These are phyloP conservation scores for Nylanderia fulva DNA, from an alignment of 1,140 invertebrate species.

Conservation along the genomic window DNA sequence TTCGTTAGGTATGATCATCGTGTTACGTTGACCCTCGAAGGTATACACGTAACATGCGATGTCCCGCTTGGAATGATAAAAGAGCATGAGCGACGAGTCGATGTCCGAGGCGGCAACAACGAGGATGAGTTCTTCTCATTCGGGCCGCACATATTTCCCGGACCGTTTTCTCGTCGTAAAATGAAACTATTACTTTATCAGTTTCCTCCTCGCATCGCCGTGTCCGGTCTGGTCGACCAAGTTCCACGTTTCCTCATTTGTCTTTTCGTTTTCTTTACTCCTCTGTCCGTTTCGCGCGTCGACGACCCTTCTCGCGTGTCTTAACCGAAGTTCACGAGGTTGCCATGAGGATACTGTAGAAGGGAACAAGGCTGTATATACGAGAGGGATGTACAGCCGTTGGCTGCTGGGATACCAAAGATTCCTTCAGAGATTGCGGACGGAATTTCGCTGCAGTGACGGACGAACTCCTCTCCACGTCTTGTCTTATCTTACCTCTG, in stretches of 20 bases:
- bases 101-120: background rate
- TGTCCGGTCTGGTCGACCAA: slow-evolving; percentile 16
- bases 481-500: slow-evolving; percentile 75
- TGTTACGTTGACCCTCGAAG: slow-evolving; percentile 3
- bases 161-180: slow-evolving; percentile 68
- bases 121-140: slow-evolving; percentile 40
- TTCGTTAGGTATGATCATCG: slow-evolving; percentile 12
- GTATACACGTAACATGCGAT: background rate
- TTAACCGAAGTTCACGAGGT: slow-evolving; percentile 64
- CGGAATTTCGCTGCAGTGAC: slow-evolving; percentile 82
- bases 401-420: slow-evolving; percentile 81
- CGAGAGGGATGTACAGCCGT: slow-evolving; percentile 60
- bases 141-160: slow-evolving; percentile 33
- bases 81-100: slow-evolving; percentile 15
- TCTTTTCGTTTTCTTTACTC: slow-evolving; percentile 45
- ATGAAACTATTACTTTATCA: slow-evolving; percentile 77
- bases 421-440: slow-evolving; percentile 84
- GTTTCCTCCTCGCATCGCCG: slow-evolving; percentile 21
- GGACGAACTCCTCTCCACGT: slow-evolving; percentile 79
- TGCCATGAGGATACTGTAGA: slow-evolving; percentile 41
- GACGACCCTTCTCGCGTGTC: slow-evolving; percentile 58
- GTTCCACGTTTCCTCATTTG: slow-evolving; percentile 50
- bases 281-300: slow-evolving; percentile 39
- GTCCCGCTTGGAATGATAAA: slow-evolving; percentile 32
- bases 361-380: slow-evolving; percentile 66